A percentile compares a stretch with the other conserved stretches of the same genome.
These are phyloP conservation scores for Neoascia interrupta DNA, from an alignment of 2,888 invertebrate genomes.

Conservation along the genomic window DNA sequence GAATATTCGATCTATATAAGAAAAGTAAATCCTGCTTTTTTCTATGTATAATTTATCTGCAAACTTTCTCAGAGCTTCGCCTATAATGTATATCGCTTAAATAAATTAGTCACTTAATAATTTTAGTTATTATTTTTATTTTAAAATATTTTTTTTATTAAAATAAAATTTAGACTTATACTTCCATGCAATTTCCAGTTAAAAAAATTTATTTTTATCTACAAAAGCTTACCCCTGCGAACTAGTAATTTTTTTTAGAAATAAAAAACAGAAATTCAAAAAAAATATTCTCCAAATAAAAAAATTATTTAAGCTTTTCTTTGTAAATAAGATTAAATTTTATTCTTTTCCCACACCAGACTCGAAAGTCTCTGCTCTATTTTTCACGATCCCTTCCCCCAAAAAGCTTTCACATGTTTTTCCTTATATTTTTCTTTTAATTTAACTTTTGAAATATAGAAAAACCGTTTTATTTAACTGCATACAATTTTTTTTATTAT, in stretches of 20 bases:
- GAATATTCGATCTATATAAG: not conserved
- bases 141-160: slow-evolving; percentile 4
- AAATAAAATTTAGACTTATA: slow-evolving; percentile 16
- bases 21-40: too few species aligned
- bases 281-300: not conserved
- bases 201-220: slow-evolving; percentile 31
- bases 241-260: slow-evolving; percentile 10
- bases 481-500: slow-evolving; percentile 44
- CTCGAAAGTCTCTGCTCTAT: slow-evolving; percentile 48
- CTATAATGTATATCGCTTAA: slow-evolving; percentile 17
- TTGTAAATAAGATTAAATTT: slow-evolving; percentile 29
- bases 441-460: slow-evolving; percentile 33
- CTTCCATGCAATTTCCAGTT: slow-evolving; percentile 44
- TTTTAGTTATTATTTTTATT: not conserved
- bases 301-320: slow-evolving; percentile 1
- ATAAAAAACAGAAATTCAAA: not conserved
- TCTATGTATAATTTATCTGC: too few species aligned
- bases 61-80: slow-evolving; percentile 35
- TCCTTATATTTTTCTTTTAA: slow-evolving; percentile 47
- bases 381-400: slow-evolving; percentile 53
- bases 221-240: slow-evolving; percentile 53
- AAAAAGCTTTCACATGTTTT: slow-evolving; percentile 27
- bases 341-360: slow-evolving; percentile 33
- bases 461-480: slow-evolving; percentile 34
- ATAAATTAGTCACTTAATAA: not conserved